These are phyloP conservation scores for Saimiri boliviensis DNA, from an alignment of 2,113 vertebrate species.

Conservation along the genomic window DNA sequence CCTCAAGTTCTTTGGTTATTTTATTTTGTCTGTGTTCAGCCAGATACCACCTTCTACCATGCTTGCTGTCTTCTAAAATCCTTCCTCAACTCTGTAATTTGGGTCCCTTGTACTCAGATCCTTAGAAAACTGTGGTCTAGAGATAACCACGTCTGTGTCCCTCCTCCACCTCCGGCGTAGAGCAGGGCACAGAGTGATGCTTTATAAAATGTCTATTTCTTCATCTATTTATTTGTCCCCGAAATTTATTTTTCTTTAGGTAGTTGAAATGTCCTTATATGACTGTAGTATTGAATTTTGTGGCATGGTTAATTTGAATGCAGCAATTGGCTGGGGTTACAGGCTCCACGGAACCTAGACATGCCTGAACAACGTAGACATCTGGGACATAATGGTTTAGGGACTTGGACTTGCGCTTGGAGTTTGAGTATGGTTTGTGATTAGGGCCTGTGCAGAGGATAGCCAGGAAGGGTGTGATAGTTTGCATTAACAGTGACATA, in stretches of 20 bases:
- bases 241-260: neutral
- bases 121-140: neutral
- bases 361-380: neutral
- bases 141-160: neutral
- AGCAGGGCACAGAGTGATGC: neutral
- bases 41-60: neutral
- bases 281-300: neutral
- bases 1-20: neutral
- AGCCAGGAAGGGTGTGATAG: neutral
- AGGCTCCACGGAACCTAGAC: neutral
- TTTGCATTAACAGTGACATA: no score
- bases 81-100: neutral
- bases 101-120: neutral
- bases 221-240: neutral
- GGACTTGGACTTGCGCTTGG: neutral
- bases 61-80: neutral
- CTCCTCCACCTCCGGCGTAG: neutral
- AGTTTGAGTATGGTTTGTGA: neutral
- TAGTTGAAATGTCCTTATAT: neutral
- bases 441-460: neutral
- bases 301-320: neutral
- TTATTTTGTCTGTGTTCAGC: neutral
- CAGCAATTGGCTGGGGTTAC: neutral
- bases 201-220: neutral
- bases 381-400: neutral